Conservation (phyloP, 1,140 invertebrate genomes). For the Odontomachus brunneus region DNA sequence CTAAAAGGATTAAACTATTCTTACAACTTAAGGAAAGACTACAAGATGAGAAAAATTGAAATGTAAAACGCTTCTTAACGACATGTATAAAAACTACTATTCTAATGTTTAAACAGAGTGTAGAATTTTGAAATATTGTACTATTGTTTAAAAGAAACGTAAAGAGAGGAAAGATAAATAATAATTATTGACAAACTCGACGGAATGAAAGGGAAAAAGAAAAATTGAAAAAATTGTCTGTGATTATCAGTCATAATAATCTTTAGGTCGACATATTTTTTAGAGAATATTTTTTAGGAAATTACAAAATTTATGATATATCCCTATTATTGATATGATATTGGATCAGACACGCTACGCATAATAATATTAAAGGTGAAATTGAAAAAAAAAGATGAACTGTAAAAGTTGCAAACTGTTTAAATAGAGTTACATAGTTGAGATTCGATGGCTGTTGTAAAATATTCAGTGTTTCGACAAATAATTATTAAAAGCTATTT, state of each 20-base stretch:
- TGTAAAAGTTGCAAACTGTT: conserved; percentile 80
- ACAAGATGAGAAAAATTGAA: conserved; percentile 66
- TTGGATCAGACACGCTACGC: conserved; percentile 81
- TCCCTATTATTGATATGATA: conserved; percentile 84
- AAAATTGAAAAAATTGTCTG: conserved; percentile 83
- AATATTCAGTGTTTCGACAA: conserved; percentile 85
- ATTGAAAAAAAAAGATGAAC: conserved; percentile 65
- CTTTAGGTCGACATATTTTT: conserved; percentile 85
- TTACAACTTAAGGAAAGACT: conserved; percentile 54
- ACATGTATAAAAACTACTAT: conserved; percentile 76
- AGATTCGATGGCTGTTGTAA: conserved; percentile 84
- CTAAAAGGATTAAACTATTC: conserved; percentile 32
- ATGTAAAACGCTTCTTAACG: conserved; percentile 80
- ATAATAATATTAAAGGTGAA: conserved; percentile 76
- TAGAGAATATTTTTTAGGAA: conserved; percentile 85
- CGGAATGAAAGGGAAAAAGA: conserved; percentile 74
- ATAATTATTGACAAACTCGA: conserved; percentile 66
- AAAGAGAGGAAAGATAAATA: conserved; percentile 53
- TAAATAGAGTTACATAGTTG: conserved; percentile 82
- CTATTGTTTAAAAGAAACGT: conserved; percentile 70
- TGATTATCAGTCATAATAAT: conserved; percentile 86
- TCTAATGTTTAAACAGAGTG: conserved; percentile 77
- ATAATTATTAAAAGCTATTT: conserved; percentile 84
- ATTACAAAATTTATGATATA: conserved; percentile 85
- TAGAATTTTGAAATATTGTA: conserved; percentile 77